Conservation (phyloP, 2,888 invertebrate genomes). For the Nipponacmea schrenckii region DNA sequence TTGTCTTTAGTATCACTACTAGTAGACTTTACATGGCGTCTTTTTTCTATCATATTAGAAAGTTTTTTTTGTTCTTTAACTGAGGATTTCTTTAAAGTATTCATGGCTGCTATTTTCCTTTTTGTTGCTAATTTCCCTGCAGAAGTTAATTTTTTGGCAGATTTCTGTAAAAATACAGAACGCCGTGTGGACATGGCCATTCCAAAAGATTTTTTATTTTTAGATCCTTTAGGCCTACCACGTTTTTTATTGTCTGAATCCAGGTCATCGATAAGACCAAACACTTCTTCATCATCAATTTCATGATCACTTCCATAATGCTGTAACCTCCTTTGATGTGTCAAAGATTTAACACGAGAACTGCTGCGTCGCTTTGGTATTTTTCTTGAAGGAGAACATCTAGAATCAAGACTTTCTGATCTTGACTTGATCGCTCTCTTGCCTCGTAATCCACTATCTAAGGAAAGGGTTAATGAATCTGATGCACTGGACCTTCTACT, state of each 20-base stretch:
- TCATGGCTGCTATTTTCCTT: conserved; percentile 21
- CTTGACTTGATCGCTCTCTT: background rate
- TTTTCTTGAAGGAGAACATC: background rate
- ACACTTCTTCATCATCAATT: background rate
- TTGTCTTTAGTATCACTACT: conserved; percentile 17
- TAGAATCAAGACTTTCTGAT: background rate
- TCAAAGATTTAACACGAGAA: background rate
- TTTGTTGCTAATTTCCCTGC: conserved; percentile 9
- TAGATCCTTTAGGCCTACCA: background rate
- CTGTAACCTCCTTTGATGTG: background rate
- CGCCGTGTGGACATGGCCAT: background rate
- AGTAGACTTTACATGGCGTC: conserved; percentile 21
- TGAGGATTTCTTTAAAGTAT: conserved; percentile 20
- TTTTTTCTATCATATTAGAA: conserved; percentile 33
- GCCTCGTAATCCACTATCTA: too few species aligned
- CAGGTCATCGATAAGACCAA: background rate
- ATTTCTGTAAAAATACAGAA: background rate
- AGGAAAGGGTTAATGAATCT: too few species aligned
- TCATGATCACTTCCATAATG: background rate
- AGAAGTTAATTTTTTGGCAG: background rate
- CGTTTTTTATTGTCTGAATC: background rate
- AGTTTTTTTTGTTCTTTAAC: conserved; percentile 29
- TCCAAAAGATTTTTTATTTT: background rate
- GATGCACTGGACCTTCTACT: too few species aligned
- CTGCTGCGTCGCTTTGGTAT: background rate